phyloP scores from a whole-genome alignment of 2,888 invertebrate species.

The Netelia melanura region DNA sequence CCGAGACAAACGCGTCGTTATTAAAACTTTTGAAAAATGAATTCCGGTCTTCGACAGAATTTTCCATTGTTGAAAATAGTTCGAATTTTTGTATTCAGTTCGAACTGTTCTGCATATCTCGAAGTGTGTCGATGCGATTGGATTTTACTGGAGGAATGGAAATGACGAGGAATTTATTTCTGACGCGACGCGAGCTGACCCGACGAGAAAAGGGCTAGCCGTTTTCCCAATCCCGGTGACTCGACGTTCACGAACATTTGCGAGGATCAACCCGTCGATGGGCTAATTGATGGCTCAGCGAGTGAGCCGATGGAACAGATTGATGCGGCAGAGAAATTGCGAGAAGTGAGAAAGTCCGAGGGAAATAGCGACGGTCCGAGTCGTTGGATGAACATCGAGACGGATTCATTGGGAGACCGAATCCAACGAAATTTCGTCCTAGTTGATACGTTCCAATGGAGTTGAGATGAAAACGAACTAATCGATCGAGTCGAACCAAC shows the following conservation, averaged over 20 bases:
- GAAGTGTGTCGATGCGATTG: conserved; percentile 1
- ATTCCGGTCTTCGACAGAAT: background rate
- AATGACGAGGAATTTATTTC: conserved; percentile 37
- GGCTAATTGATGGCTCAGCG: conserved; percentile 48
- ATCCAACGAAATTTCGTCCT: conserved; percentile 50
- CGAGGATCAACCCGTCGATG: conserved; percentile 40
- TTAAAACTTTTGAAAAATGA: background rate
- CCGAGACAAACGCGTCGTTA: background rate
- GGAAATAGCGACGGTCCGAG: background rate
- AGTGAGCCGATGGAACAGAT: conserved; percentile 9
- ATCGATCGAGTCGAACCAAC: conserved; percentile 29
- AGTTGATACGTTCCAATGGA: conserved; percentile 35
- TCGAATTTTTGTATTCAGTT: background rate
- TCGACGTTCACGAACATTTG: conserved; percentile 40
- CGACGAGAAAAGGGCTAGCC: conserved; percentile 12
- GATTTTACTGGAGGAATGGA: background rate
- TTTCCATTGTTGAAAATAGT: background rate
- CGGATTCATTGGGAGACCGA: conserved; percentile 29
- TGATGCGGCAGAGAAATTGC: conserved; percentile 31
- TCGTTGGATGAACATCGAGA: conserved; percentile 40
- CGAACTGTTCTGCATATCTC: background rate
- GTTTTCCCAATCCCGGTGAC: conserved; percentile 28
- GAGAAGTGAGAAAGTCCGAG: conserved; percentile 1
- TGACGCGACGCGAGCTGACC: conserved; percentile 5
- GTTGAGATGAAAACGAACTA: conserved; percentile 36